These are phyloP conservation scores for Formica selysi DNA, from an alignment of 1,140 invertebrate genomes.

Conservation along the genomic window DNA sequence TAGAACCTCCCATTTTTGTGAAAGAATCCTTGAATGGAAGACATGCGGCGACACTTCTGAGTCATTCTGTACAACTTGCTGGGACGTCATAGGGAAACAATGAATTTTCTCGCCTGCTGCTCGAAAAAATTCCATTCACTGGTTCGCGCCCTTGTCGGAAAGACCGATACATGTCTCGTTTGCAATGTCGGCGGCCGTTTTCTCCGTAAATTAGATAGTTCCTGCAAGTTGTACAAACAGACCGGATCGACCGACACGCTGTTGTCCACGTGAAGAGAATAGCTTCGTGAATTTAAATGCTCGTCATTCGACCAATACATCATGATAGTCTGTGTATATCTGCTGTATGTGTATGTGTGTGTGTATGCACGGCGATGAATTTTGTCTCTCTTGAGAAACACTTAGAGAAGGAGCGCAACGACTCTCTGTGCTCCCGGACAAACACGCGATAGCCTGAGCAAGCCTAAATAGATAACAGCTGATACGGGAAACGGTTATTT, in stretches of 20 bases:
- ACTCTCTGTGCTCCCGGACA: slow-evolving; percentile 66
- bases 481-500: slow-evolving; percentile 77
- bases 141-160: neutral
- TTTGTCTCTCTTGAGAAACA: slow-evolving; percentile 52
- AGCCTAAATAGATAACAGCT: slow-evolving; percentile 80
- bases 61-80: slow-evolving; percentile 6
- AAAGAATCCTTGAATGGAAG: neutral
- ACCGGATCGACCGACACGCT: neutral
- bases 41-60: slow-evolving; percentile 12
- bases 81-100: slow-evolving; percentile 7
- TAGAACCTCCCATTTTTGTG: neutral
- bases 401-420: slow-evolving; percentile 42
- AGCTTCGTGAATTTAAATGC: slow-evolving; percentile 57
- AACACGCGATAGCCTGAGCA: slow-evolving; percentile 79
- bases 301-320: slow-evolving; percentile 27
- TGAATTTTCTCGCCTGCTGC: neutral
- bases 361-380: slow-evolving; percentile 28
- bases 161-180: neutral
- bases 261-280: slow-evolving; percentile 38
- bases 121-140: slow-evolving; percentile 50
- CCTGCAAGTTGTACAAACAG: slow-evolving; percentile 38
- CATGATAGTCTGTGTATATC: slow-evolving; percentile 4
- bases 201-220: slow-evolving; percentile 26
- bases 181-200: slow-evolving; percentile 2
- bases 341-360: no score